Base-by-base conservation (phyloP, 2,797 vertebrate genomes). In the Prunella strophiata region DNA sequence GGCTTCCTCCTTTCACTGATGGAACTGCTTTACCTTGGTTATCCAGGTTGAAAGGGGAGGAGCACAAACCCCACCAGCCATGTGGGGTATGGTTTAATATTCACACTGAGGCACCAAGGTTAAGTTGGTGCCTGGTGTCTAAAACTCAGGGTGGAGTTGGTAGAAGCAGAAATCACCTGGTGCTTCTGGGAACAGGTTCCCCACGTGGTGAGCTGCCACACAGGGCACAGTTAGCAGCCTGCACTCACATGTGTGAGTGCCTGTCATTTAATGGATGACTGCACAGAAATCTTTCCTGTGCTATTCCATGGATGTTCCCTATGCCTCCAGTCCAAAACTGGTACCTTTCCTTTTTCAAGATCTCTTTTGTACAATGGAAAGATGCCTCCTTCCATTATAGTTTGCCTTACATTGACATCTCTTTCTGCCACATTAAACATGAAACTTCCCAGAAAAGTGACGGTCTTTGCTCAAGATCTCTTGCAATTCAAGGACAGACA, bases 151-250 rank as follows among this genome's bases (percentile, higher is more conserved):
- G 30, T 47, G 72, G 48, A 21, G 85, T 83, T 80, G 63, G 77
- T 66, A 29, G 66, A 45, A 89, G 71, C 42, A 47, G 84, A 70
- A 73, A 81, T 59, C 70, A 25, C 7, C 2, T 29, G 57, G 45
- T 79, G 23, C 59, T 84, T 66, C 55, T 48, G 58, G 57, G 67
- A 79, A 11, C 1, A 2, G 51, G 30, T 29, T 36, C 50, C 21
- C 29, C 48, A 15, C 0, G 0, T 5, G 9, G 40, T 29, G 51
- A 70, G 38, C 47, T 76, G 2, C 38, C 32, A 23, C 43, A 47
- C 36, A 32, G 32, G 61, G 66, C 66, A 19, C 4, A 8, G 54
- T 32, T 36, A 80, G 72, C 50, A 77, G 50, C 1, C 3, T 38
- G 42, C 77, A n/a, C n/a, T 36, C 34, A 58, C 13, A 13, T 2